These are phyloP conservation scores for Lepisosteus osseus DNA, from an alignment of 2,113 vertebrate genomes.

Conservation along the genomic window DNA sequence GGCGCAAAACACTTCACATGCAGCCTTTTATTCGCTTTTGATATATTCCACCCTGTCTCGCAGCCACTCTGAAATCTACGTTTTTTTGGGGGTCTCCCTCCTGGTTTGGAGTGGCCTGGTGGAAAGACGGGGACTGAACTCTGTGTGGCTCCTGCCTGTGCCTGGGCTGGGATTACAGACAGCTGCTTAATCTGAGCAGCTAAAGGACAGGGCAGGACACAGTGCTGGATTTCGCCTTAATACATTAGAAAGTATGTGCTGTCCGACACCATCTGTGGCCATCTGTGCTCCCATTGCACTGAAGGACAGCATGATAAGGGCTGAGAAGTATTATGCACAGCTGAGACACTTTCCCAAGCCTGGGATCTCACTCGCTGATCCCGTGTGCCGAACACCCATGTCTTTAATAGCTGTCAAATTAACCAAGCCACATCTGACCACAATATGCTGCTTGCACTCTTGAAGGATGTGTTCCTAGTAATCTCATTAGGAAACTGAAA, in stretches of 20 bases:
- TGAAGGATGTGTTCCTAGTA: too few relatives aligned
- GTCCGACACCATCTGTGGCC: constrained; percentile 57
- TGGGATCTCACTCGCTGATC: neutral
- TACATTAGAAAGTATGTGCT: constrained; percentile 63
- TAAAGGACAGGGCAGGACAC: constrained; percentile 51
- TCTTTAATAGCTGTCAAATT: neutral
- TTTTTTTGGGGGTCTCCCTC: constrained; percentile 27
- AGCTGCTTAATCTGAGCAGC: constrained; percentile 75
- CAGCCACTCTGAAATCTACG: constrained; percentile 24
- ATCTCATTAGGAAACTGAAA: too few relatives aligned
- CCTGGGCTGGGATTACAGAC: constrained; percentile 65
- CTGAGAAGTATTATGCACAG: constrained; percentile 1
- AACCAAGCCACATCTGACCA: too few relatives aligned
- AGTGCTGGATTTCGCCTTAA: constrained; percentile 64
- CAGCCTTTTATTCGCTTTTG: constrained; percentile 24
- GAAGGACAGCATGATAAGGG: constrained; percentile 46
- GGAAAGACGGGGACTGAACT: constrained; percentile 16
- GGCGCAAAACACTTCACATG: too few relatives aligned
- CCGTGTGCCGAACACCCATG: neutral
- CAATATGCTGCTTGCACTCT: too few relatives aligned
- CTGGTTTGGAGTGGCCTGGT: constrained; percentile 7
- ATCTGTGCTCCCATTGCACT: constrained; percentile 60
- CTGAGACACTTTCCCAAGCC: constrained; percentile 7
- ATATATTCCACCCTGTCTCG: constrained; percentile 7
- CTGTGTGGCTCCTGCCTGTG: constrained; percentile 35